A percentile compares a stretch with the other conserved stretches of the same genome.
These are phyloP conservation scores for Tachina fera DNA, from an alignment of 2,888 invertebrate species.

Conservation along the genomic window DNA sequence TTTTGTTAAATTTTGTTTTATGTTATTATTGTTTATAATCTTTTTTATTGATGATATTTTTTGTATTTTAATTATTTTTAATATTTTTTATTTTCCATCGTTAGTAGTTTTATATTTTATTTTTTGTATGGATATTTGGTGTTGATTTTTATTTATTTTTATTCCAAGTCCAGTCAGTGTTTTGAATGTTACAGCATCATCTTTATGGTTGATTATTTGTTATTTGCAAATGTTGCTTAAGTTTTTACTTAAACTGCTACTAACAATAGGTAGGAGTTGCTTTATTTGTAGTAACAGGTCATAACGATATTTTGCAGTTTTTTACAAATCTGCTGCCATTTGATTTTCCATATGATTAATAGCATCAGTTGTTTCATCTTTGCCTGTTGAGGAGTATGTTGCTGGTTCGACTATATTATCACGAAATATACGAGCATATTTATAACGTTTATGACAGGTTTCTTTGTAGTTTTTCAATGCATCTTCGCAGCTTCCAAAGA, in stretches of 20 bases:
- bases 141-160: conserved; percentile 39
- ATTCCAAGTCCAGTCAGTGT: conserved; percentile 55
- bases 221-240: conserved; percentile 12
- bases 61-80: conserved; percentile 29
- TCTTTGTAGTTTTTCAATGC: conserved; percentile 88
- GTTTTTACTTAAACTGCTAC: conserved; percentile 27
- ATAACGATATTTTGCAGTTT: conserved; percentile 63
- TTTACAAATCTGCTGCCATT: conserved; percentile 76
- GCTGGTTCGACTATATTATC: conserved; percentile 79
- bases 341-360: conserved; percentile 73
- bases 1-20: conserved; percentile 28
- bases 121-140: conserved; percentile 63
- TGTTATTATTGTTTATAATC: conserved; percentile 21
- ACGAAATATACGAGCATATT: conserved; percentile 90
- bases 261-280: conserved; percentile 25
- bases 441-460: conserved; percentile 89
- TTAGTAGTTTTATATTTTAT: conserved; percentile 43
- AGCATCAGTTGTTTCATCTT: conserved; percentile 62
- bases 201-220: conserved; percentile 31
- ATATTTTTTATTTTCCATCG: conserved; percentile 43
- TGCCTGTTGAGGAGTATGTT: conserved; percentile 49
- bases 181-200: conserved; percentile 40
- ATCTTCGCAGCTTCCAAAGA: conserved; percentile 90
- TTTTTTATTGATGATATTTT: conserved; percentile 55
- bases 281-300: conserved; percentile 64